Conservation (phyloP, 2,888 invertebrate species). For the Sisyra nigra region DNA sequence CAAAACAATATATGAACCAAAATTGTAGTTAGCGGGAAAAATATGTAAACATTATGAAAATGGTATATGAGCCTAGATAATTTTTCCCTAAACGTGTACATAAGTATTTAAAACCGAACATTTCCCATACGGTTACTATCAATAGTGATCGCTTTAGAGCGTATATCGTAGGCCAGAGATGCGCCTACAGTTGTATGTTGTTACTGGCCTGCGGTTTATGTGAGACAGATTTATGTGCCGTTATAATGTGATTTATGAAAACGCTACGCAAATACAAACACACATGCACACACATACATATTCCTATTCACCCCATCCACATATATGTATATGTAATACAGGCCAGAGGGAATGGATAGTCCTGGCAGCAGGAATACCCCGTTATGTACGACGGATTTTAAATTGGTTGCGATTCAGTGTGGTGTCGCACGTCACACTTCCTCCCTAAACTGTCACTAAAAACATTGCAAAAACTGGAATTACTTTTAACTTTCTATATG, state of each 20-base stretch:
- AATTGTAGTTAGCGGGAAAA: too few relatives aligned
- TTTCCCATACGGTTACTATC: too few relatives aligned
- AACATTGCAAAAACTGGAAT: slow-evolving; percentile 2
- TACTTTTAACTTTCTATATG: slow-evolving; percentile 3
- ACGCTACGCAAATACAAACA: slow-evolving; percentile 19
- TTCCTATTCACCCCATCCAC: background rate
- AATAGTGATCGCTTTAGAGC: too few relatives aligned
- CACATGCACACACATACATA: slow-evolving; percentile 6
- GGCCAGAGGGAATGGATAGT: background rate
- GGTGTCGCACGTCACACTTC: slow-evolving; percentile 8
- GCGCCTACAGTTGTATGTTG: background rate
- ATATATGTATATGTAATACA: slow-evolving; percentile 3
- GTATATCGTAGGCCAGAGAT: too few relatives aligned
- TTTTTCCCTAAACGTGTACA: too few relatives aligned
- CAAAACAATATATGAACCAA: too few relatives aligned
- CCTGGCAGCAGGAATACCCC: background rate
- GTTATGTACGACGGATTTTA: slow-evolving; percentile 10
- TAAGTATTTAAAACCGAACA: too few relatives aligned
- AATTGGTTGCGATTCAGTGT: slow-evolving; percentile 15
- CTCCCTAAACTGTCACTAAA: slow-evolving; percentile 2
- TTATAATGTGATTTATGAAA: slow-evolving; percentile 24
- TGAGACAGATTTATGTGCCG: slow-evolving; percentile 25
- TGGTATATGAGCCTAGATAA: too few relatives aligned
- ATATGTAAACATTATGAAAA: too few relatives aligned
- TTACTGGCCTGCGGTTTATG: slow-evolving; percentile 20